Evolutionary conservation across 92 coral and sea anemone species (phyloP), one percentile per base, ranked within the genome.

Genomic region (Meandrina meandrites): DNA sequence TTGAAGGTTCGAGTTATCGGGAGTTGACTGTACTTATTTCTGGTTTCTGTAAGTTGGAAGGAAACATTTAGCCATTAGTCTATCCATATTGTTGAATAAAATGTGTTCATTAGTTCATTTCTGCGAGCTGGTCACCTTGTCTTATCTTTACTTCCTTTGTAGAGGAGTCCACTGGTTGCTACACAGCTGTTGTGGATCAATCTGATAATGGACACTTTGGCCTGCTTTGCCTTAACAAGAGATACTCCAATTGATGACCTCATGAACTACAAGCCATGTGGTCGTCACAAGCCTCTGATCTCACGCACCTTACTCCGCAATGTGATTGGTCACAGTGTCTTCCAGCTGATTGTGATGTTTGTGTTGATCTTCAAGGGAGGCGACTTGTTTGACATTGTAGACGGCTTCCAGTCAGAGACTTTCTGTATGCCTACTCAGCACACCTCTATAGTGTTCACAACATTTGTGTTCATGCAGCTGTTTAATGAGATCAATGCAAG

Each of bases 171-270:
- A 37, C 88, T 94, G 40, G 94, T 88, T 9, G 98, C 96, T 6
- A 94, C 98, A 5, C 98, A 94, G 93, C 81, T 94, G 78, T 78
- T 94, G 73, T 94, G 98, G 98, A 90, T 94, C 62, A 94, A 94
- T 62, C 89, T 94, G 28, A 94, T 94, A 76, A 94, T 94, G 98
- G 98, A 94, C 88, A 93, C 96, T 24, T 82, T 94, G 64, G 98
- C 98, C 15, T 94, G 96, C 81, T 84, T 94, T 45, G 95, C 98
- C 34, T 86, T 94, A 40, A 94, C 98, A 48, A 89, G 96, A 62
- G 96, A 94, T 54, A 75, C 89, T 68, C 98, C 98, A 8, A 89
- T 90, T 79, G 94, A 93, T 34, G 92, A 93, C 54, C 90, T 94
- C 71, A 86, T 94, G 32, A 83, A 68, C 17, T 93, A 94, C 87